phyloP scores from a whole-genome alignment of 2,113 vertebrate species.

The Phrynosoma blainvillii region DNA sequence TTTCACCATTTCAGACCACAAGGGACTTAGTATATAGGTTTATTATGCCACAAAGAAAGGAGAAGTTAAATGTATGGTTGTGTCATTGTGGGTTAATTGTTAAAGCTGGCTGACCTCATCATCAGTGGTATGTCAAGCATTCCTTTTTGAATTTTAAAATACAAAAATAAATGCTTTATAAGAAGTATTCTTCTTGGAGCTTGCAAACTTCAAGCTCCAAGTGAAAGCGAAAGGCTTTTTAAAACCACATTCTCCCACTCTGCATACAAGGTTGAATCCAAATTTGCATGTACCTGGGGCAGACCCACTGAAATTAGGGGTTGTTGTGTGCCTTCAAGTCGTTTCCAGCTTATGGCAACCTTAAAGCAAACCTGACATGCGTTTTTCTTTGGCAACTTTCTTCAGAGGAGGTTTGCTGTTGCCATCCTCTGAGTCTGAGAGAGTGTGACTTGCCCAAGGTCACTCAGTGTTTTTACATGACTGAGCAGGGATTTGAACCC shows the following conservation, averaged over 20 bases:
- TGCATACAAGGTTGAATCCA: neutral
- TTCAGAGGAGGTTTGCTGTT: no score
- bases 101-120: neutral
- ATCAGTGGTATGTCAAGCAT: neutral
- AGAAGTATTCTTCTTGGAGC: neutral
- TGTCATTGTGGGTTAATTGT: neutral
- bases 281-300: neutral
- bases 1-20: no score
- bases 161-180: neutral
- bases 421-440: no score
- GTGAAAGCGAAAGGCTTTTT: neutral
- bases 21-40: neutral
- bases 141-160: neutral
- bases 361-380: no score
- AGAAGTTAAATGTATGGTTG: no score
- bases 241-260: neutral
- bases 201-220: neutral
- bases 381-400: no score
- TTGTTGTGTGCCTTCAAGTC: neutral
- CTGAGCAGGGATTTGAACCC: no score
- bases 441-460: no score
- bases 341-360: no score
- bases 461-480: no score
- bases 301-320: neutral
- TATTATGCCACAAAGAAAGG: neutral